Conservation (phyloP, 2,888 invertebrate species). For the Callyntrura sp. region DNA sequence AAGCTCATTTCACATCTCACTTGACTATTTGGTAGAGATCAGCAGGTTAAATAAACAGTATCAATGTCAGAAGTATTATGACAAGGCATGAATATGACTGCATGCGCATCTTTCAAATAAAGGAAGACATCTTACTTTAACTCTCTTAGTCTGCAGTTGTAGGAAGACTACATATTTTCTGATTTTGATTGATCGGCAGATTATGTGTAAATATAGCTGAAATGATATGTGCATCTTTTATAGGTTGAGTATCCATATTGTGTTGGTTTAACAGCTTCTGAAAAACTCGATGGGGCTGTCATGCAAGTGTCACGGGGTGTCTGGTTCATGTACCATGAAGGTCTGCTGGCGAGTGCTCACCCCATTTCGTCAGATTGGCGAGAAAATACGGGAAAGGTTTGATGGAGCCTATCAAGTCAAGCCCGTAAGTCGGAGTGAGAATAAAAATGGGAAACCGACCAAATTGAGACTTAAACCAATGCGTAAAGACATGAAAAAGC, state of each 20-base stretch:
- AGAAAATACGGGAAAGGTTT: constrained; percentile 91
- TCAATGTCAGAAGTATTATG: constrained; percentile 43
- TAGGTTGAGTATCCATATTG: too few species aligned
- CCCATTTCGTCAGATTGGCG: constrained; percentile 88
- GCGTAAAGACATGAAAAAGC: constrained; percentile 92
- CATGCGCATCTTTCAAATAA: constrained; percentile 6
- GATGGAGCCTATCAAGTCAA: constrained; percentile 95
- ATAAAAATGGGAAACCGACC: constrained; percentile 80
- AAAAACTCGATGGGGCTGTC: constrained; percentile 86
- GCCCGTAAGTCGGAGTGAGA: constrained; percentile 87
- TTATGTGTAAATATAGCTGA: not conserved
- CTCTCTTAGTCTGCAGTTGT: not conserved
- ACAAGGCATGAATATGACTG: too few species aligned
- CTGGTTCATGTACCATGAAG: constrained; percentile 88
- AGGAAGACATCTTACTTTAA: too few species aligned
- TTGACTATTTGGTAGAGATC: not conserved
- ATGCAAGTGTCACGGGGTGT: constrained; percentile 88
- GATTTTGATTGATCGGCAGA: constrained; percentile 66
- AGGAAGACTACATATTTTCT: not conserved
- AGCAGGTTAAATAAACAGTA: constrained; percentile 70
- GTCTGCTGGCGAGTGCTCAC: constrained; percentile 87
- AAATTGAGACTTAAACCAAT: constrained; percentile 88
- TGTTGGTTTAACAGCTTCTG: constrained; percentile 85
- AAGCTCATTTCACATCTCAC: too few species aligned
- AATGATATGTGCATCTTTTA: not conserved